phyloP scores from a whole-genome alignment of 2,113 vertebrate species.

The Vidua macroura region DNA sequence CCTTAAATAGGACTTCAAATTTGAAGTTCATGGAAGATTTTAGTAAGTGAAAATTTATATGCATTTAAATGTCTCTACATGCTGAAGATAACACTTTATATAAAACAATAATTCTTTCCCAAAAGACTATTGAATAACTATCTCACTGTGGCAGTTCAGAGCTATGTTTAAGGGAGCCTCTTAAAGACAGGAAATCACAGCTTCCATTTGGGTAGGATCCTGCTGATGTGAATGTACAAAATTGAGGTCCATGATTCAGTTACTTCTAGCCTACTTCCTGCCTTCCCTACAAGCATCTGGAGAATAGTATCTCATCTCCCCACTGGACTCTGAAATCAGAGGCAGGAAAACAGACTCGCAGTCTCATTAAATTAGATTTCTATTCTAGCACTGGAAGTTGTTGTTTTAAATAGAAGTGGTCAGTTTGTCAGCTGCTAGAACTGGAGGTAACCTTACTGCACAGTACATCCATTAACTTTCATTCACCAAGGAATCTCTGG shows the following conservation, averaged over 20 bases:
- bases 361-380: neutral
- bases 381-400: neutral
- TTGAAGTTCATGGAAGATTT: neutral
- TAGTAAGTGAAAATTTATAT: neutral
- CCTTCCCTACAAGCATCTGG: neutral
- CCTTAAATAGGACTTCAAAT: neutral
- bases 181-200: neutral
- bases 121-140: neutral
- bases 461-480: neutral
- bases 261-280: neutral
- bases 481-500: neutral
- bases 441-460: neutral
- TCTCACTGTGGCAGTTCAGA: neutral
- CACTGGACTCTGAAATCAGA: neutral
- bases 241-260: neutral
- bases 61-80: neutral
- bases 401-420: neutral
- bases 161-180: neutral
- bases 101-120: neutral
- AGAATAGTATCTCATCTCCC: slow-evolving; percentile 9
- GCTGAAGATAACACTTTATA: neutral
- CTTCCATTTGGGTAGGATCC: neutral
- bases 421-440: neutral
- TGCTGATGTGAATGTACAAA: neutral
- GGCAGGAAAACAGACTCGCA: neutral